phyloP scores from a whole-genome alignment of 2,797 vertebrate genomes.

The Myoxocephalus aenaeus region DNA sequence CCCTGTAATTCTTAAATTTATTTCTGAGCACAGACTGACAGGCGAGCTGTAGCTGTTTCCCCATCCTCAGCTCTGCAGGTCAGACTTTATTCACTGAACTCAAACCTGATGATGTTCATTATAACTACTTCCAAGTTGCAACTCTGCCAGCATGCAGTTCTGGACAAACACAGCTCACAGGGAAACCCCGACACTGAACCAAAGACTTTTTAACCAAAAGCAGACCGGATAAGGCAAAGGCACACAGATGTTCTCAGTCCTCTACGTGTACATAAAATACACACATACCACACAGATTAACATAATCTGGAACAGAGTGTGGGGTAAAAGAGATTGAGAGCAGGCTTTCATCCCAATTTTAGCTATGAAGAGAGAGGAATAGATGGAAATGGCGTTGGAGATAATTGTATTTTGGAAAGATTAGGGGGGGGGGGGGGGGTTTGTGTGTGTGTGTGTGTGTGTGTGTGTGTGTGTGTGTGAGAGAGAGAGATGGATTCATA shows the following conservation, averaged over 20 bases:
- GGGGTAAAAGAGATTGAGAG: conserved; percentile 40
- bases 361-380: conserved; percentile 9
- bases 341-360: conserved; percentile 52
- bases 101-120: conserved; percentile 23
- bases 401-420: conserved; percentile 45
- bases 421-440: conserved; percentile 11
- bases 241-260: conserved; percentile 26
- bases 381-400: conserved; percentile 6
- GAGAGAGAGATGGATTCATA: no score
- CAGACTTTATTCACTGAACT: conserved; percentile 5
- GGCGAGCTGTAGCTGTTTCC: background rate
- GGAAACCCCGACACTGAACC: conserved; percentile 10
- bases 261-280: conserved; percentile 6
- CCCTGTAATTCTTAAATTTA: background rate
- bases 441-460: background rate
- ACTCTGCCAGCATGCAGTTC: background rate
- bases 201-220: conserved; percentile 8
- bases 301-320: conserved; percentile 64
- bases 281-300: conserved; percentile 56
- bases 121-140: conserved; percentile 11
- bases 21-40: background rate
- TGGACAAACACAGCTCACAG: background rate
- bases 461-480: no score
- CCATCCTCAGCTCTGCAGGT: conserved; percentile 5
- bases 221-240: background rate